These are phyloP conservation scores for Stichodactyla mertensii DNA, from an alignment of 64 coral and sea anemone species.

Conservation along the genomic window DNA sequence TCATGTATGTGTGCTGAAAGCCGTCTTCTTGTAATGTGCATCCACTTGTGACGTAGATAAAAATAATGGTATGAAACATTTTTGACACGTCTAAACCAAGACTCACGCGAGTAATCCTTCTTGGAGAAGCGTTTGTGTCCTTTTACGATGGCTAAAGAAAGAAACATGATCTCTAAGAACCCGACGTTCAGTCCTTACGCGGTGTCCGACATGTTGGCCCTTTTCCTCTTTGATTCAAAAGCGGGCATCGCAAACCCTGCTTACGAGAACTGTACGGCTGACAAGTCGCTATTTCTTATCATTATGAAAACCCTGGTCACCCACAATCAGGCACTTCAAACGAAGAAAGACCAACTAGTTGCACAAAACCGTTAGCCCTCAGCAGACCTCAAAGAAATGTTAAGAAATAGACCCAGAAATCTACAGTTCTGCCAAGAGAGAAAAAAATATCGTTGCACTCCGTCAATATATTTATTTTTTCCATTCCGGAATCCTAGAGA, in stretches of 20 bases:
- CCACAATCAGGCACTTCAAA: no score
- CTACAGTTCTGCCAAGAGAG: not conserved
- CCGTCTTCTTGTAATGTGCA: not conserved
- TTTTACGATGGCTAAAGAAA: not conserved
- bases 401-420: not conserved
- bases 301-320: not conserved
- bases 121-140: not conserved
- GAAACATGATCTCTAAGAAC: not conserved
- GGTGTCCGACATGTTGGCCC: not conserved
- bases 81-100: not conserved
- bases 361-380: not conserved
- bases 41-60: not conserved
- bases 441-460: not conserved
- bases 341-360: not conserved
- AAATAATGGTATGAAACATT: not conserved
- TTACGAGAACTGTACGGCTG: not conserved
- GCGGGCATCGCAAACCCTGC: not conserved
- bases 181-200: slow-evolving; percentile 3
- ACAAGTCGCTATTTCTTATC: not conserved
- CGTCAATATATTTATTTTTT: no score
- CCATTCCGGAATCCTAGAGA: no score
- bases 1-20: not conserved
- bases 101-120: not conserved
- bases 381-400: not conserved
- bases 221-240: not conserved